Evolutionary conservation across 2,113 vertebrate genomes (phyloP).

Genomic region (Candoia aspera): DNA sequence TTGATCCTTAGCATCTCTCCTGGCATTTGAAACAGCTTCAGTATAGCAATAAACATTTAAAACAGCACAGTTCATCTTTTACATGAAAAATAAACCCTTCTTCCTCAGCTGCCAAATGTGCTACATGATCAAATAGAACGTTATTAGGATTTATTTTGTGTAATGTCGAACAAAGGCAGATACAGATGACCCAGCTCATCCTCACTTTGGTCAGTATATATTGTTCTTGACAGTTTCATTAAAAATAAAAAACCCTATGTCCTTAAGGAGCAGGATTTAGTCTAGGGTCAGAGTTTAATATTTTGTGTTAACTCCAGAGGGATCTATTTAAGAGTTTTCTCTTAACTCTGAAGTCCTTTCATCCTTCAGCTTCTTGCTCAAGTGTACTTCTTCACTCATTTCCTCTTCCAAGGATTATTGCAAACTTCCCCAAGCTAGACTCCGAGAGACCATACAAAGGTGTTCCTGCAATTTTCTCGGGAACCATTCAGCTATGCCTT

Average conservation of each 20-base stretch:
- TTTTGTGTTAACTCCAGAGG: not conserved
- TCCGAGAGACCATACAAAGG: not conserved
- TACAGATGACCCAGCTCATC: not conserved
- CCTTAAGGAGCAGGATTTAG: not conserved
- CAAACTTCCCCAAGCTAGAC: not conserved
- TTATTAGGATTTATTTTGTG: not conserved
- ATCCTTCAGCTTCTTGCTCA: not conserved
- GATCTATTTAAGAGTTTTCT: not conserved
- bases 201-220: too few relatives aligned
- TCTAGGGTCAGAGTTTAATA: not conserved
- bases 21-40: not conserved
- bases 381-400: not conserved
- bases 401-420: not conserved
- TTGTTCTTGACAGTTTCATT: not conserved
- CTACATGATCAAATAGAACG: not conserved
- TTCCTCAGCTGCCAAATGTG: not conserved
- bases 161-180: conserved; percentile 1
- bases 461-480: not conserved
- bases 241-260: not conserved
- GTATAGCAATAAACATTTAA: not conserved
- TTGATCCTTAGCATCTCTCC: not conserved
- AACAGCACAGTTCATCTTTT: not conserved
- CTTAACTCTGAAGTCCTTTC: not conserved
- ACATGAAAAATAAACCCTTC: not conserved
- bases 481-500: not conserved